phyloP scores from a whole-genome alignment of 2,888 invertebrate genomes.

The Trichopria drosophilae region DNA sequence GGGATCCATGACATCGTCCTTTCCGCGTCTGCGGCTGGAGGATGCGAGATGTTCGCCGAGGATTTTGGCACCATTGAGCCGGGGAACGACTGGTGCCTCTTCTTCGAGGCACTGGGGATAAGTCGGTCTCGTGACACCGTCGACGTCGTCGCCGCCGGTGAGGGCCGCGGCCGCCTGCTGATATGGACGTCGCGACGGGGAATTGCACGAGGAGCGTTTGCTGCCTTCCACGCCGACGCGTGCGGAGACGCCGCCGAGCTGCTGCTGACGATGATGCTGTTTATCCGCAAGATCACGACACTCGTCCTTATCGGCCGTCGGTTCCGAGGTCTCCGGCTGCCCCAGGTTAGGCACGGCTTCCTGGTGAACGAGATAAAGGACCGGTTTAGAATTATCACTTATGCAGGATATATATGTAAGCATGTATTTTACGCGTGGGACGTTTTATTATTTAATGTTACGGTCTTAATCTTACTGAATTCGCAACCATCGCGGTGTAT shows the following conservation, averaged over 20 bases:
- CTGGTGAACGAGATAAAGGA: slow-evolving; percentile 17
- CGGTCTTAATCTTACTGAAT: too few species aligned
- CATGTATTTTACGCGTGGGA: slow-evolving; percentile 24
- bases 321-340: too few species aligned
- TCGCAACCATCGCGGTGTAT: too few species aligned
- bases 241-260: slow-evolving; percentile 22
- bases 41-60: slow-evolving; percentile 5
- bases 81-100: not conserved
- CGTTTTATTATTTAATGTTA: too few species aligned
- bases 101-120: slow-evolving; percentile 11
- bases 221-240: slow-evolving; percentile 44
- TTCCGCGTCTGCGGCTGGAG: slow-evolving; percentile 36
- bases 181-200: slow-evolving; percentile 25
- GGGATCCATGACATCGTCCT: slow-evolving; percentile 53
- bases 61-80: slow-evolving; percentile 26
- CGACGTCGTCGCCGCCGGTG: slow-evolving; percentile 12
- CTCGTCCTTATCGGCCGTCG: too few species aligned
- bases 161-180: not conserved
- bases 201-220: slow-evolving; percentile 8
- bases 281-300: too few species aligned
- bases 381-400: slow-evolving; percentile 19
- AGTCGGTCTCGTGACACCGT: slow-evolving; percentile 15
- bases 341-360: too few species aligned
- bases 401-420: too few species aligned
- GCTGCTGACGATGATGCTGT: too few species aligned